These are phyloP conservation scores for Morinoia aosen DNA, from an alignment of 2,888 invertebrate genomes.

Conservation along the genomic window DNA sequence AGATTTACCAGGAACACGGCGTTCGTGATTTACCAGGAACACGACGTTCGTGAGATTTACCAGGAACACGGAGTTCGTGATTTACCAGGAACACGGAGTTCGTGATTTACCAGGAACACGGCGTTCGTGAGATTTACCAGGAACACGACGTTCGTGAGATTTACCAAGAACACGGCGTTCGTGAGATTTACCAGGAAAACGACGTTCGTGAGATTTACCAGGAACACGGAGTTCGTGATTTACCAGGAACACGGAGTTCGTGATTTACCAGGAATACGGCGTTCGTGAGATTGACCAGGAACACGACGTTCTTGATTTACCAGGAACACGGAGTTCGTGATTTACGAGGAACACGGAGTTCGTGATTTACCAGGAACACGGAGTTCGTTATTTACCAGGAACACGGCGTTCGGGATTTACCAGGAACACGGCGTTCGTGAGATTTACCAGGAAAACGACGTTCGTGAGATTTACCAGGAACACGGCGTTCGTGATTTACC, in stretches of 20 bases:
- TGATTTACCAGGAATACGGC: not conserved
- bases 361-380: not conserved
- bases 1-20: not conserved
- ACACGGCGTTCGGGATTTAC: no score
- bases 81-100: no score
- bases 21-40: not conserved
- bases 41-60: not conserved
- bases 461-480: no score
- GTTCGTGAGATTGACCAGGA: not conserved
- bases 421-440: not conserved
- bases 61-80: no score
- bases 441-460: not conserved
- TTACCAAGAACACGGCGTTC: not conserved
- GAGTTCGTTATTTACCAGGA: not conserved
- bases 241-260: not conserved
- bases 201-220: no score
- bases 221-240: no score
- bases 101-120: no score
- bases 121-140: not conserved
- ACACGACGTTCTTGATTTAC: no score
- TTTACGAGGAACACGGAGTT: no score
- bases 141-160: not conserved
- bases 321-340: no score
- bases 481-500: no score
- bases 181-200: not conserved